These are phyloP conservation scores for Oophaga pumilio DNA, from an alignment of 2,113 vertebrate genomes.

Conservation along the genomic window DNA sequence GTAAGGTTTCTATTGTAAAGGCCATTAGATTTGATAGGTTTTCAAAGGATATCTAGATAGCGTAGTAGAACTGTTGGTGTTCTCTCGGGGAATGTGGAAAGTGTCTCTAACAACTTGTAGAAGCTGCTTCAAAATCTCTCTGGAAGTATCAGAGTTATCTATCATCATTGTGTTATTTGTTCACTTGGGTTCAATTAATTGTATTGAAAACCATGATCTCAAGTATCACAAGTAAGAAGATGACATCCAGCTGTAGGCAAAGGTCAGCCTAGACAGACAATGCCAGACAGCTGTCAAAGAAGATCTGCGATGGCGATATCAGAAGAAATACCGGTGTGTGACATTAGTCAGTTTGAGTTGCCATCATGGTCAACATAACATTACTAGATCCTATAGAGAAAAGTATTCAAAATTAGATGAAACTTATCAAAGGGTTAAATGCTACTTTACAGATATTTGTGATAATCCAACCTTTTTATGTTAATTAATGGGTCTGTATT, in stretches of 20 bases:
- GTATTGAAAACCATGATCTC: slow-evolving; percentile 34
- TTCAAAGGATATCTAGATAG: not conserved
- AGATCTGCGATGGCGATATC: slow-evolving; percentile 29
- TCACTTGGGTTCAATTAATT: slow-evolving; percentile 41
- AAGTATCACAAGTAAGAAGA: slow-evolving; percentile 8
- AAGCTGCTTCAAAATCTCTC: not conserved
- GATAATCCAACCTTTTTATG: not conserved
- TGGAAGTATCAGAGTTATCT: slow-evolving; percentile 26
- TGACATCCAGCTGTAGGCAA: slow-evolving; percentile 33
- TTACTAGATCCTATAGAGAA: not conserved
- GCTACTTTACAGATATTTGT: not conserved
- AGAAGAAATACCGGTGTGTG: not conserved
- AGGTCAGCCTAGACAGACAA: slow-evolving; percentile 13
- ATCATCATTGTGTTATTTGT: slow-evolving; percentile 37
- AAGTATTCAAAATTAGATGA: not conserved
- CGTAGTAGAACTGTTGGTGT: not conserved
- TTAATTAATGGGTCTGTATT: no score
- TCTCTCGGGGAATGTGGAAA: slow-evolving; percentile 1
- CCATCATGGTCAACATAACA: not conserved
- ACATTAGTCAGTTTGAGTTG: not conserved
- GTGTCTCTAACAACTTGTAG: slow-evolving; percentile 25
- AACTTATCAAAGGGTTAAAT: not conserved
- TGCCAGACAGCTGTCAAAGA: slow-evolving; percentile 37
- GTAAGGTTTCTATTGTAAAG: not conserved
- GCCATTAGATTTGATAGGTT: not conserved